These are phyloP conservation scores for Danio choprae DNA, from an alignment of 2,797 vertebrate genomes.

Conservation along the genomic window DNA sequence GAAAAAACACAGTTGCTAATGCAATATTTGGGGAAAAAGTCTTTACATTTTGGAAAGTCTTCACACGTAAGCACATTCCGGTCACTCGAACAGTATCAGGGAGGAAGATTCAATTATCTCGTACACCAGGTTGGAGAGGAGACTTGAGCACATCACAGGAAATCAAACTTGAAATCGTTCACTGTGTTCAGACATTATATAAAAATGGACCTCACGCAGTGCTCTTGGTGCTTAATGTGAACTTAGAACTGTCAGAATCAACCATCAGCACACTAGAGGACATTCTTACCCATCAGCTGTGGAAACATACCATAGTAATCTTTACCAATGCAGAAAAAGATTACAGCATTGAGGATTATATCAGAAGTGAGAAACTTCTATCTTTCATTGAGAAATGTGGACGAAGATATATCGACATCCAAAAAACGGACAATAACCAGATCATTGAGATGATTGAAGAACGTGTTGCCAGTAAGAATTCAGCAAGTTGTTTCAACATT, in stretches of 20 bases:
- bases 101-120: neutral
- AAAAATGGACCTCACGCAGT: neutral
- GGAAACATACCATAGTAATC: neutral
- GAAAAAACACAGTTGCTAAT: constrained; percentile 10
- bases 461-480: neutral
- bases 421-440: neutral
- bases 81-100: neutral
- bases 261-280: neutral
- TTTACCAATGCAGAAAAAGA: constrained; percentile 3
- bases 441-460: constrained; percentile 16
- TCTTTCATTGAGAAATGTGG: neutral
- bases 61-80: neutral
- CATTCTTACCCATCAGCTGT: neutral
- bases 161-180: neutral
- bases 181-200: constrained; percentile 3
- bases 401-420: neutral
- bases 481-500: neutral
- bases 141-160: neutral
- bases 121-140: neutral
- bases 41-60: neutral
- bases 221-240: neutral
- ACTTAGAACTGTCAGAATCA: neutral
- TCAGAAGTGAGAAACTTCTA: neutral
- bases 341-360: neutral
- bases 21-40: neutral